Percentiles rank a stretch among this genome's conserved stretches.
phyloP scores from a whole-genome alignment of 2,888 invertebrate species.

The Tipula confusa region DNA sequence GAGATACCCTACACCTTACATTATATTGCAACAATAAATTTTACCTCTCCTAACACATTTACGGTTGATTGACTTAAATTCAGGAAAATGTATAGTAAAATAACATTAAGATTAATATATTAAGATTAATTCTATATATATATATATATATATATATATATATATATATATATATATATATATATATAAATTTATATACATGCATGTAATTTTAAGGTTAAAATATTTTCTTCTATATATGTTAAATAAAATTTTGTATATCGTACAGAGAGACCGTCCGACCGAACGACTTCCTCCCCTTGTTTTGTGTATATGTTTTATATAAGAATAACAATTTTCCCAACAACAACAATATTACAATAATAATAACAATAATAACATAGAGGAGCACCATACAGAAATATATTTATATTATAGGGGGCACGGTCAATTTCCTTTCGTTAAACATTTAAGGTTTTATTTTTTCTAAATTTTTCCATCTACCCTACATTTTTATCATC shows the following conservation, averaged over 20 bases:
- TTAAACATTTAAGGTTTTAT: neutral
- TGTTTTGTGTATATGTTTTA: neutral
- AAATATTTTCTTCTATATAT: neutral
- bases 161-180: neutral
- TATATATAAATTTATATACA: neutral
- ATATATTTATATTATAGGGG: too few relatives aligned
- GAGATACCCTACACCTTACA: neutral
- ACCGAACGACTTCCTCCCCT: neutral
- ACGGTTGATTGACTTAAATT: conserved; percentile 29
- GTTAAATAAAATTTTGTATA: neutral
- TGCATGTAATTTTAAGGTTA: neutral
- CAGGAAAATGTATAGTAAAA: conserved; percentile 13
- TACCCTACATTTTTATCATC: neutral
- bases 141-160: neutral
- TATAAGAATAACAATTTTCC: neutral
- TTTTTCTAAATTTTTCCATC: neutral
- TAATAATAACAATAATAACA: neutral
- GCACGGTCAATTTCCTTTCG: conserved; percentile 29
- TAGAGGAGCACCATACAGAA: neutral
- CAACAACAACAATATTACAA: neutral
- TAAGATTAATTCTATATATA: conserved; percentile 28
- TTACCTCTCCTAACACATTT: conserved; percentile 7
- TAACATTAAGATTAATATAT: conserved; percentile 30
- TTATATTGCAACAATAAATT: neutral
- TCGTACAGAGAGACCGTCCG: neutral